phyloP scores from a whole-genome alignment of 2,797 vertebrate species.

The Sebastes steindachneri region DNA sequence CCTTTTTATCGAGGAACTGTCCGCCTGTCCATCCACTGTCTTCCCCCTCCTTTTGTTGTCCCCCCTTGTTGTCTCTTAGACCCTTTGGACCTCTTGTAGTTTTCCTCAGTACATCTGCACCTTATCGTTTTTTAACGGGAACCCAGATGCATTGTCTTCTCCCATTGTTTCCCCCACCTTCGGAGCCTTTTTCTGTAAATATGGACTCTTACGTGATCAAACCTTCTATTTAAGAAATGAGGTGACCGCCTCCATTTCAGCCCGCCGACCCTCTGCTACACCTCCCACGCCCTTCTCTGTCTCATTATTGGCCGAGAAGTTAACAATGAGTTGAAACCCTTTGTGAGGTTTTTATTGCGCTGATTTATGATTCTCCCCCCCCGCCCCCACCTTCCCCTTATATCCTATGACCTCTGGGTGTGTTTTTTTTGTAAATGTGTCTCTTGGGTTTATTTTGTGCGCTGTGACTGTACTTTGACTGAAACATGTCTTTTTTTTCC shows the following conservation, averaged over 20 bases:
- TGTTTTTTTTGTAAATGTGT: conserved; percentile 59
- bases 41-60: conserved; percentile 24
- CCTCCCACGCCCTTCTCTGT: conserved; percentile 3
- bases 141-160: conserved; percentile 41
- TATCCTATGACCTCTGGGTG: conserved; percentile 72
- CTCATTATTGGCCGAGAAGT: conserved; percentile 30
- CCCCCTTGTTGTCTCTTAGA: conserved; percentile 58
- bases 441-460: conserved; percentile 61
- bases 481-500: conserved; percentile 84
- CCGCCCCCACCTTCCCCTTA: not conserved
- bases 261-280: conserved; percentile 33
- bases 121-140: conserved; percentile 59
- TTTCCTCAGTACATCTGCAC: conserved; percentile 54
- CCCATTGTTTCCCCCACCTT: conserved; percentile 6
- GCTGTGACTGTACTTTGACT: conserved; percentile 76
- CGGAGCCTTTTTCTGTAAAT: conserved; percentile 74
- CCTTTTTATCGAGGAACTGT: conserved; percentile 84
- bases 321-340: conserved; percentile 49
- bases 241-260: conserved; percentile 33
- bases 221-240: conserved; percentile 51
- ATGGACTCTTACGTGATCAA: conserved; percentile 66
- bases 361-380: conserved; percentile 38
- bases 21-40: conserved; percentile 80
- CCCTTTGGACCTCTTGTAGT: conserved; percentile 63
- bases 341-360: conserved; percentile 34